Evolutionary conservation across 2,797 vertebrate genomes (phyloP).

Genomic region (Peromyscus melanophrys): DNA sequence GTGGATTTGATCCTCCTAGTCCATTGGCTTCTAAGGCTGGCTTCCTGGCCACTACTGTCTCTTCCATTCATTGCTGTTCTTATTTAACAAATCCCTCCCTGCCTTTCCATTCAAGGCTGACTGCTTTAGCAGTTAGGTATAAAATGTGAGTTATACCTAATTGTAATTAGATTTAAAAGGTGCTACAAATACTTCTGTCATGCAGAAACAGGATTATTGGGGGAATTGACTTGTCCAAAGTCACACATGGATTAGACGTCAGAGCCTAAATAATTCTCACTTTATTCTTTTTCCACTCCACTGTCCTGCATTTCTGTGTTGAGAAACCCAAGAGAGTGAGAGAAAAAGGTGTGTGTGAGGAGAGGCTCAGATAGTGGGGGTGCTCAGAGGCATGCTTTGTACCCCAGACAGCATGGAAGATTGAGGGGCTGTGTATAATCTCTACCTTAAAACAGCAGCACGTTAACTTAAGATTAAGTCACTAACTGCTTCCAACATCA

Average conservation of each 20-base stretch:
- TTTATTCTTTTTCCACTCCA: not conserved
- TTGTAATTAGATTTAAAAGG: slow-evolving; percentile 26
- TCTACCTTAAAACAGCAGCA: not conserved
- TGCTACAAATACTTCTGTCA: not conserved
- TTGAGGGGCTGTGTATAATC: no score
- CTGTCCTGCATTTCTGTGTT: not conserved
- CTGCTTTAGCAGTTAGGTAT: not conserved
- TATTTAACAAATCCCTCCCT: not conserved
- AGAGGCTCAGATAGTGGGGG: not conserved
- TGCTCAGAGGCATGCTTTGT: not conserved
- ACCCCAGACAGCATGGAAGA: not conserved
- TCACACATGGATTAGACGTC: not conserved
- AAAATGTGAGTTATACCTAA: not conserved
- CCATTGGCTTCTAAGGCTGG: not conserved
- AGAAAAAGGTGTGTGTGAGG: not conserved
- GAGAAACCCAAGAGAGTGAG: slow-evolving; percentile 5
- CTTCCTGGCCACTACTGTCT: not conserved
- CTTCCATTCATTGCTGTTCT: not conserved
- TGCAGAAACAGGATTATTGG: not conserved
- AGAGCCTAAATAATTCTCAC: slow-evolving; percentile 34
- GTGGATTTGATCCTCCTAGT: not conserved
- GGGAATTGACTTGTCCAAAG: not conserved
- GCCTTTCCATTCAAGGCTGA: slow-evolving; percentile 9
- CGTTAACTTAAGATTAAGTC: not conserved
- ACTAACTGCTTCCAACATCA: not conserved